Evolutionary conservation across 2,888 invertebrate species (phyloP), one percentile per base, ranked within the genome.

Genomic region (Chrysotoxum bicinctum): DNA sequence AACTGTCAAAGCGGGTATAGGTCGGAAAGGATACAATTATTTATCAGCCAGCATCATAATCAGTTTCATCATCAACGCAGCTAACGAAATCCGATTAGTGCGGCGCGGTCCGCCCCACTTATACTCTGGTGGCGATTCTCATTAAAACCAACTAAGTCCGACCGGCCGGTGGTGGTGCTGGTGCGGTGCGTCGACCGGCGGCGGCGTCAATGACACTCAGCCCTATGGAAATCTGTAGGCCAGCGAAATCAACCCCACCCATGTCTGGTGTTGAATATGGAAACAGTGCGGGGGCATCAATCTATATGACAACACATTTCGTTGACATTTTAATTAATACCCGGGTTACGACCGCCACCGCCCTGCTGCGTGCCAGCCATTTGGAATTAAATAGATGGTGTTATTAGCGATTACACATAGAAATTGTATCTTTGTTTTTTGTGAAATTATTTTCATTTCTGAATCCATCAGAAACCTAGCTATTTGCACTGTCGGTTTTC

Each of bases 251-350:
- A 21, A 76, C 70, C 76, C 76, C 76, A 68, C 74, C 26, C 32
- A 43, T 60, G 62, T 54, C 48, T 75, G 62, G 43, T 62, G 26
- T 26, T 26, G 69, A 69, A 64, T 32, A 19, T 19, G 30, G 64
- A 45, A 64, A 66, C 64, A 30, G 56, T 45, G 58, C 77, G 60
- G 60, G 72, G 70, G 76, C 81, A 85, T 85, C 85, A 85, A 85
- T 85, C 85, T 76, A 77, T 56, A 70, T 74, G 73, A 87, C 70
- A 84, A 87, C 89, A 89, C 80, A 87, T 88, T 89, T 88, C 76
- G 85, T 87, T 89, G 89, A 89, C 89, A 88, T 85, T 87, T 89
- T 88, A 88, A 89, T 89, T 88, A 89, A 88, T 89, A 88, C 87
- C 64, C 69, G 58, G 70, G 70, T 50, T 37, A 43, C 60, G 54